A percentile compares a stretch with the other conserved stretches of the same genome.
Conservation (phyloP, 2,113 vertebrate genomes). For the Equus quagga region DNA sequence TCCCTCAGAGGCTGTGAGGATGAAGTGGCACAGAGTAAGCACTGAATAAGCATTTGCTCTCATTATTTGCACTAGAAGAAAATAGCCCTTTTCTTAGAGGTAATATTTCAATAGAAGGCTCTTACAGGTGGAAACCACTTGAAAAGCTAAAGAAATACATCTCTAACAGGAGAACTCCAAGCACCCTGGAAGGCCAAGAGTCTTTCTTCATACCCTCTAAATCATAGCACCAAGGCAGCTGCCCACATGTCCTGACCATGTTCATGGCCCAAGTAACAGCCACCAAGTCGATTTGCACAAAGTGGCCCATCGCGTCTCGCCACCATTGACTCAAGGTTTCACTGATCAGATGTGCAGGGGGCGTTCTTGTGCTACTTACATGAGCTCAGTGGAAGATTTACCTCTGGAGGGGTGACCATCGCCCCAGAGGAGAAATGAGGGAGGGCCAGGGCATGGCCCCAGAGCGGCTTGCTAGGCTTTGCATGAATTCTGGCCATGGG, state of each 20-base stretch:
- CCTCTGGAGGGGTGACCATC: not conserved
- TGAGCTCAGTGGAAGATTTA: not conserved
- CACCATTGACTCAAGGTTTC: not conserved
- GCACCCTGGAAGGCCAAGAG: not conserved
- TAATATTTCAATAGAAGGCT: not conserved
- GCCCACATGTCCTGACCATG: accelerated
- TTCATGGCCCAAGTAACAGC: accelerated
- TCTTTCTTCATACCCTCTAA: not conserved
- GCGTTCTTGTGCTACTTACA: not conserved
- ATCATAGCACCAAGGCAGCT: not conserved
- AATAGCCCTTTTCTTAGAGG: not conserved
- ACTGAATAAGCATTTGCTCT: not conserved
- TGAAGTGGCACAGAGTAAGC: accelerated
- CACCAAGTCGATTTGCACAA: not conserved
- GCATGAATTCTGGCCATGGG: not conserved
- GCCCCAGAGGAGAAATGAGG: not conserved
- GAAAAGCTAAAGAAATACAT: not conserved
- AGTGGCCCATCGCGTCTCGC: accelerated
- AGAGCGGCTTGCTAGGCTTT: not conserved
- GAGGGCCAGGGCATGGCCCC: no score
- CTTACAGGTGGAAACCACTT: not conserved
- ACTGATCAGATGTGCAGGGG: not conserved
- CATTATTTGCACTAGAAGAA: not conserved
- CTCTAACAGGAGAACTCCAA: not conserved
- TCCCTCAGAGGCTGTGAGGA: not conserved